Evolutionary conservation across 2,888 invertebrate genomes (phyloP).

Genomic region (Drosophila peninsularis): DNA sequence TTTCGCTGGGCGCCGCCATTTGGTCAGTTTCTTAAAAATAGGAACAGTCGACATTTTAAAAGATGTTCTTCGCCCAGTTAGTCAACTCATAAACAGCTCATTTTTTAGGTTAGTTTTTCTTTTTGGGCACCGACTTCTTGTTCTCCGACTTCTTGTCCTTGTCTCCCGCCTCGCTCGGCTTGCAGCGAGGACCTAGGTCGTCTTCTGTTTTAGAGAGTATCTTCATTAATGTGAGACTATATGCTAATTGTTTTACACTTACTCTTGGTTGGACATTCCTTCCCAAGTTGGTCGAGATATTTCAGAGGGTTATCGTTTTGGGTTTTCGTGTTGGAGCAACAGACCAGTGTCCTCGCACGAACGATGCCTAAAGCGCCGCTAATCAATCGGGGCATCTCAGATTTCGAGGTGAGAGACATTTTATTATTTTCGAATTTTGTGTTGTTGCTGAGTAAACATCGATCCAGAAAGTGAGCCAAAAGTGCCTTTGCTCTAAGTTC

Average conservation of each 20-base stretch:
- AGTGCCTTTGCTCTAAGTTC: neutral
- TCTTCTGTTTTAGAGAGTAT: neutral
- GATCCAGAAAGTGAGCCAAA: neutral
- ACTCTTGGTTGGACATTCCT: neutral
- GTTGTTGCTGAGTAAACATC: neutral
- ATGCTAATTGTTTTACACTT: neutral
- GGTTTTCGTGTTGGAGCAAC: too few relatives aligned
- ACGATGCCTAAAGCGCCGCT: too few relatives aligned
- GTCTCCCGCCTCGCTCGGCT: neutral
- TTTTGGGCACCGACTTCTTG: neutral
- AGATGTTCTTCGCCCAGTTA: neutral
- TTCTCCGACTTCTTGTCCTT: neutral
- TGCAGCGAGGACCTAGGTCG: conserved; percentile 17
- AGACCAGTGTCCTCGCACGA: neutral
- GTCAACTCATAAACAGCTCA: neutral
- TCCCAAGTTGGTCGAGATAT: neutral
- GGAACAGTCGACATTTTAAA: neutral
- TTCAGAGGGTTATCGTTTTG: neutral
- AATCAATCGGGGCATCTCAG: too few relatives aligned
- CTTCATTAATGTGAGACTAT: neutral
- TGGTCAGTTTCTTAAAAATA: conserved; percentile 8
- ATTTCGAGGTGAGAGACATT: neutral
- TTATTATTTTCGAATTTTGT: neutral
- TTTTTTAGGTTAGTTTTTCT: neutral
- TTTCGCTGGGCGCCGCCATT: conserved; percentile 30